Percentiles rank a stretch among this genome's conserved stretches.
These are phyloP conservation scores for Phylloscopus whistleri DNA, from an alignment of 2,113 vertebrate species.

Conservation along the genomic window DNA sequence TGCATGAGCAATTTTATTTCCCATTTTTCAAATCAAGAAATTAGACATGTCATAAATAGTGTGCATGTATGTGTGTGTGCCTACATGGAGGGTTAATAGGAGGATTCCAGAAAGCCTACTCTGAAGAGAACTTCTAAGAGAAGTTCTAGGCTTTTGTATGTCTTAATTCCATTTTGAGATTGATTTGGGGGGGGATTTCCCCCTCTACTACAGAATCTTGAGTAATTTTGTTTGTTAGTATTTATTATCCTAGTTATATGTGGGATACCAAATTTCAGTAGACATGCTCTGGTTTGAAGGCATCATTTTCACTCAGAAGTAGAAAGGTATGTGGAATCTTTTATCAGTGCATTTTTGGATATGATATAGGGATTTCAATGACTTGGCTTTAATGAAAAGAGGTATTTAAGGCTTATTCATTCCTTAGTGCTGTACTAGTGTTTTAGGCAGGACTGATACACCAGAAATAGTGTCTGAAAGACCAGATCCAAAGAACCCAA, in stretches of 20 bases:
- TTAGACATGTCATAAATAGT: neutral
- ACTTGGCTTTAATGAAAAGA: neutral
- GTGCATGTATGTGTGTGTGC: accelerated
- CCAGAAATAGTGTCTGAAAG: neutral
- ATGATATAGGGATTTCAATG: neutral
- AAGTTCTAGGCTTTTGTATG: neutral
- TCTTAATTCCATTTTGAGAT: neutral
- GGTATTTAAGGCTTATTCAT: neutral
- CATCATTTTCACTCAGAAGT: neutral
- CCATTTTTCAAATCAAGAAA: neutral
- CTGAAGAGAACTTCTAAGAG: neutral
- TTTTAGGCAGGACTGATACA: neutral
- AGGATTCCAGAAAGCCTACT: neutral
- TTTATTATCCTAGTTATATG: neutral
- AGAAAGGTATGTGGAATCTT: neutral
- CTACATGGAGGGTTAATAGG: neutral
- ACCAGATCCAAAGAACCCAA: neutral
- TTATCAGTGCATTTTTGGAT: neutral
- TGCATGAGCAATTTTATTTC: neutral
- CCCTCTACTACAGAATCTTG: neutral
- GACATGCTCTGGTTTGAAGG: neutral
- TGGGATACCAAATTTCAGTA: neutral
- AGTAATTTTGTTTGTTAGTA: neutral
- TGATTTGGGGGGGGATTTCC: accelerated
- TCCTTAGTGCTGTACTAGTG: neutral